These are phyloP conservation scores for Lithosia quadra DNA, from an alignment of 2,888 invertebrate genomes.

Conservation along the genomic window DNA sequence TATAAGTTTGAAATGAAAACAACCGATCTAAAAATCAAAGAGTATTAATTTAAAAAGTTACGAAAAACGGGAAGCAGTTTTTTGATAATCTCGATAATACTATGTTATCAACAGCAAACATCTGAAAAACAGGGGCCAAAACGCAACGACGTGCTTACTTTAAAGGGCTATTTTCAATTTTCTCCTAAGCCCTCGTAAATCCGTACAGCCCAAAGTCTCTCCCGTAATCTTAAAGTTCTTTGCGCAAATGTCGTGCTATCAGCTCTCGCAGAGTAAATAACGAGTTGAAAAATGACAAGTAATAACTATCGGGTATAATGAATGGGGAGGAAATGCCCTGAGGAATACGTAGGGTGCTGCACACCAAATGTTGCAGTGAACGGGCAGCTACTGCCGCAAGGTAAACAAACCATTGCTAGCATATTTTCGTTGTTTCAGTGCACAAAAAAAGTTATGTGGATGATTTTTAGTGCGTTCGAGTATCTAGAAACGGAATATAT, in stretches of 20 bases:
- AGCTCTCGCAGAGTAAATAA: conserved; percentile 85
- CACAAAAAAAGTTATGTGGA: conserved; percentile 44
- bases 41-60: background rate
- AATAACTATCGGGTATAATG: conserved; percentile 86
- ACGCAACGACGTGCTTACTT: conserved; percentile 56
- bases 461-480: conserved; percentile 28
- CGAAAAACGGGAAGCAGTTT: conserved; percentile 11
- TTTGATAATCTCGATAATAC: conserved; percentile 26
- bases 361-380: conserved; percentile 80
- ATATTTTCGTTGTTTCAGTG: conserved; percentile 52
- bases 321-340: conserved; percentile 83
- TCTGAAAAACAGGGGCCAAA: conserved; percentile 52
- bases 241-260: conserved; percentile 84
- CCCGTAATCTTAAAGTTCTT: conserved; percentile 79
- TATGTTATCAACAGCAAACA: conserved; percentile 54
- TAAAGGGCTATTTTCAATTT: conserved; percentile 83
- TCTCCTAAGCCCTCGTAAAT: conserved; percentile 73
- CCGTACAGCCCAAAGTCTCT: conserved; percentile 68
- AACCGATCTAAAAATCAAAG: background rate
- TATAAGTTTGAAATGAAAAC: background rate
- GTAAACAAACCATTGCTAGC: conserved; percentile 69
- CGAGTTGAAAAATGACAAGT: conserved; percentile 87
- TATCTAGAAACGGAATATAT: conserved; percentile 12
- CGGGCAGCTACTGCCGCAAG: conserved; percentile 61
- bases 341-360: conserved; percentile 81